Evolutionary conservation across 2,888 invertebrate species (phyloP), one percentile per base, ranked within the genome.

Genomic region (Lochmaea crataegi): DNA sequence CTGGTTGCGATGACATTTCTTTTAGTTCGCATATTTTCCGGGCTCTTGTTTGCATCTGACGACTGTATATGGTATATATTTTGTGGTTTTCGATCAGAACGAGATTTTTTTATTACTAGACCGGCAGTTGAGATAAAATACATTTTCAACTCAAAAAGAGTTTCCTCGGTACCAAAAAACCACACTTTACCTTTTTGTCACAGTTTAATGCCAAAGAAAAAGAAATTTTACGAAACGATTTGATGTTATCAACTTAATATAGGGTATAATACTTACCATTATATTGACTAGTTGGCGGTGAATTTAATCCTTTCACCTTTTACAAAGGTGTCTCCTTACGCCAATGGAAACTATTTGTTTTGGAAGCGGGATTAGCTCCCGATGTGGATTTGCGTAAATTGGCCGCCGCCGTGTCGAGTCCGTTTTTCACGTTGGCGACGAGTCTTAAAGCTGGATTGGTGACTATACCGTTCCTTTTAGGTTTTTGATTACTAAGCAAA

Each of bases 401-500:
- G 0, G 91, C 91, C 0, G 91, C 91, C 3, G 91, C 91, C 38
- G 86, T 89, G 72, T 91, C 93, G 51, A 94, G 87, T 75, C 93
- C 93, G 84, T 93, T 93, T 80, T 92, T 89, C 58, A 94, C 92
- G 82, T 93, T 93, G 45, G 92, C 92, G 2, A 95, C 94, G 75
- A 95, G 89, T 79, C 95, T 89, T 90, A 95, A 91, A 70, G 95
- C 95, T 14, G 95, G 95, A 84, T 95, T 95, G 3, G 94, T 94
- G 32, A 95, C 95, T 73, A 95, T 94, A 2, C 95, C 95, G 83
- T 95, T 95, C 73, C 95, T 90, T 87, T 95, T 95, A 84, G 90
- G 90, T 85, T 93, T 93, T 45, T 85, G 82, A 78, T 85, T 85
- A 75, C 80, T 81, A 63, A 63, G 75, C 68, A 71, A 64, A 41